Evolutionary conservation across 2,888 invertebrate species (phyloP).

Genomic region (Priocnemis perturbator): DNA sequence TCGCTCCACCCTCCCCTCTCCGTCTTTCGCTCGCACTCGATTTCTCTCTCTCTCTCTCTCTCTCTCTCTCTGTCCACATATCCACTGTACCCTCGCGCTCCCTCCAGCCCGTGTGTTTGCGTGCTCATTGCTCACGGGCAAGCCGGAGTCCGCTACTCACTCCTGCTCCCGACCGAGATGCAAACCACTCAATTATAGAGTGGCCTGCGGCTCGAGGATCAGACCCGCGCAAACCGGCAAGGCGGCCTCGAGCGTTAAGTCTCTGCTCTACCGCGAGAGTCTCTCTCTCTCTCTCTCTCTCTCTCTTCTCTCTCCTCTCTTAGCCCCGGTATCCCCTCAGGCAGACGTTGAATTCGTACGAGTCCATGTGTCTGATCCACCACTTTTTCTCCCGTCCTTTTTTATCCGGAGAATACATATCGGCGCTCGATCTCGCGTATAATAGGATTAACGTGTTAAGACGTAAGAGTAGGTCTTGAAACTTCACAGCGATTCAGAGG

Average conservation of each 20-base stretch:
- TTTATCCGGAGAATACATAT: too few relatives aligned
- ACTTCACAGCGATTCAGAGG: too few relatives aligned
- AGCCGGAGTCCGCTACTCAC: conserved; percentile 37
- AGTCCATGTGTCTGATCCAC: too few relatives aligned
- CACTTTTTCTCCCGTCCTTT: too few relatives aligned
- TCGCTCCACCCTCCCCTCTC: conserved; percentile 7
- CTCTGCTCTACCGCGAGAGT: not conserved
- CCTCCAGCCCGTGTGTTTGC: conserved; percentile 30
- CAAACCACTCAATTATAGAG: conserved; percentile 72
- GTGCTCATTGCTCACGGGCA: conserved; percentile 49
- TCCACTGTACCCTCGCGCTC: not conserved
- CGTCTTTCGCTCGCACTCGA: conserved; percentile 16
- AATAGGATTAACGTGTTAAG: too few relatives aligned
- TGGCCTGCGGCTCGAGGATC: conserved; percentile 61
- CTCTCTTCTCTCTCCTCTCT: too few relatives aligned
- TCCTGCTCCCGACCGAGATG: conserved; percentile 58
- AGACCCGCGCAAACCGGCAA: conserved; percentile 43
- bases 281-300: too few relatives aligned
- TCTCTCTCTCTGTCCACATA: conserved; percentile 18
- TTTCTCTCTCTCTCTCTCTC: conserved; percentile 20
- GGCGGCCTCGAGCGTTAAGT: conserved; percentile 24
- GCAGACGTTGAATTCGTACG: too few relatives aligned
- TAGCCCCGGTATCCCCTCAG: too few relatives aligned
- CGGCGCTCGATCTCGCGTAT: too few relatives aligned
- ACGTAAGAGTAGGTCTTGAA: too few relatives aligned